These are phyloP conservation scores for Tetrax tetrax DNA, from an alignment of 2,113 vertebrate species.

Conservation along the genomic window DNA sequence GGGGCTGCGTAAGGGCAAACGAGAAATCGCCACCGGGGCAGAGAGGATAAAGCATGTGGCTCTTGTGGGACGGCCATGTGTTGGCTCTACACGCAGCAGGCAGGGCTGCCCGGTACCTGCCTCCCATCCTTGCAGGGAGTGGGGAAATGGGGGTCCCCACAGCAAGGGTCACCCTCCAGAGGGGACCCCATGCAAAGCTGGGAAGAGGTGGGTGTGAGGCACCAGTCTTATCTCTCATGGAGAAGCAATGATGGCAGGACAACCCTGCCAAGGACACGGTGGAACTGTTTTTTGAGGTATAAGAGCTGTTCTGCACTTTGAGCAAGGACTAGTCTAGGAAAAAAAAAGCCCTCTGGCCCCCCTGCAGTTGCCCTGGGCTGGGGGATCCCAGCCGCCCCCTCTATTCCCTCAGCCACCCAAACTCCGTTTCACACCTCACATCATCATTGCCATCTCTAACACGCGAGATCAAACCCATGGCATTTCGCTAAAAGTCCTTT, in stretches of 20 bases:
- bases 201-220: background rate
- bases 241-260: background rate
- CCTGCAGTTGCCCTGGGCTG: rapidly evolving
- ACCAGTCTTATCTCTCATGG: background rate
- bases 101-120: background rate
- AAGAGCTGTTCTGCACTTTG: background rate
- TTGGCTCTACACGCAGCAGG: background rate
- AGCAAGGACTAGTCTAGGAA: background rate
- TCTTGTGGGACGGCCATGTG: background rate
- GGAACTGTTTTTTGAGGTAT: background rate
- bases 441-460: rapidly evolving
- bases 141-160: background rate
- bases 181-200: background rate
- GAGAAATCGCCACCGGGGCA: background rate
- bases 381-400: background rate
- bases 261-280: background rate
- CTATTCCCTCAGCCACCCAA: background rate
- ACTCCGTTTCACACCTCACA: background rate
- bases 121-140: background rate
- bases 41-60: background rate
- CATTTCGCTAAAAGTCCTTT: background rate
- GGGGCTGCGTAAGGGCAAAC: background rate
- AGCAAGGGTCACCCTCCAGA: background rate
- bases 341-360: background rate
- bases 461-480: background rate